Evolutionary conservation across 2,888 invertebrate genomes (phyloP), one percentile per base, ranked within the genome.

Genomic region (Campoplex nolae): DNA sequence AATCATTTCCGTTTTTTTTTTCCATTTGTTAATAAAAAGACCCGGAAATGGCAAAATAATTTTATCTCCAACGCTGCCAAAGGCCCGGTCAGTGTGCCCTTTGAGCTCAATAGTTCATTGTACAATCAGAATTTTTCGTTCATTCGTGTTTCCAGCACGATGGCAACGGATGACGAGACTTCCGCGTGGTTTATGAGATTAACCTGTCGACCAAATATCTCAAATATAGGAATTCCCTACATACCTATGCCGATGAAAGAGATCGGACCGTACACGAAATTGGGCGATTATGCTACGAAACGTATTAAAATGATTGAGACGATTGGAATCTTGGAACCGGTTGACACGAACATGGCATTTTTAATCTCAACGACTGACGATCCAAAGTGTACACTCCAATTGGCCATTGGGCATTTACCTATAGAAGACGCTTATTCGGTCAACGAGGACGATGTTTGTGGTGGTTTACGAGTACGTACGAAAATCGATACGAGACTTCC

Each of bases 371-470:
- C 84, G 58, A 32, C 67, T 23, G 56, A 62, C 23, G 35, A 74
- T 35, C 56, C 38, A 13, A 67, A 45, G 7, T 32, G 38, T 75
- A 58, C 54, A 42, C 76, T 81, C n/a, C 68, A 65, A 86, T 79
- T 83, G 86, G 56, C 70, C 18, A 65, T 74, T 65, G 80, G 80
- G 51, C 74, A 86, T 73, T 73, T 73, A 45, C 28, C 48, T 51
- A 38, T 48, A 45, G 67, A 78, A n/a, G 48, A 35, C 45, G 32
- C 45, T 62, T 67, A 67, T 56, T 54, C 83, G 51, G 73, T 51
- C 67, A 73, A 65, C 62, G 79, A 42, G 70, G 18, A 71, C n/a
- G 35, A 16, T 48, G 71, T 58, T 58, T 80, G 70, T 71, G 45
- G 71, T 71, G 71, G 71, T 71, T 78, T 73, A 67, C 83, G 78